Evolutionary conservation across 2,888 invertebrate genomes (phyloP).

Genomic region (Dioctria linearis): DNA sequence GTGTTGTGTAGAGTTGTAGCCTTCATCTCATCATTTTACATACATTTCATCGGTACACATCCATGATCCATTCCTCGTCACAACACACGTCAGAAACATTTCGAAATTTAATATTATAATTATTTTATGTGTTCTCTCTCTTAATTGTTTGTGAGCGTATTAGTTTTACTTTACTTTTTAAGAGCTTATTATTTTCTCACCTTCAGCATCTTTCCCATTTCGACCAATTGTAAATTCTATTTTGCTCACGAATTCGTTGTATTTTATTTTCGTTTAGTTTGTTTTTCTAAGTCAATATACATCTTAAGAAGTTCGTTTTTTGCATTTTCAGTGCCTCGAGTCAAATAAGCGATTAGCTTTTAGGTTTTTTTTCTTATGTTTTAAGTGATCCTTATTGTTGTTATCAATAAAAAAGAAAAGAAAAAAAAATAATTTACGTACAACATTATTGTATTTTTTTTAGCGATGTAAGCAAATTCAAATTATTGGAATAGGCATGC

Average conservation of each 20-base stretch:
- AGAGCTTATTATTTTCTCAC: not conserved
- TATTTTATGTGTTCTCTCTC: not conserved
- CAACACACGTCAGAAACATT: not conserved
- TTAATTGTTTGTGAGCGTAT: not conserved
- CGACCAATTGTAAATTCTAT: not conserved
- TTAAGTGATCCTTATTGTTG: conserved; percentile 33
- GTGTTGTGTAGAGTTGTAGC: too few relatives aligned
- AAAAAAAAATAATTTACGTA: too few relatives aligned
- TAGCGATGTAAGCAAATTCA: too few relatives aligned
- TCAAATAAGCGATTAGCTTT: conserved; percentile 1
- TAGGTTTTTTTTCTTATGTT: conserved; percentile 12
- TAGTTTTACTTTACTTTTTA: not conserved
- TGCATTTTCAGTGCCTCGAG: conserved; percentile 25
- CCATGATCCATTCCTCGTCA: not conserved
- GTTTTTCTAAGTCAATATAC: conserved; percentile 4
- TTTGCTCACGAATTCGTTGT: not conserved
- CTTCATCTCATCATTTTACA: too few relatives aligned
- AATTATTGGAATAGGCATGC: too few relatives aligned
- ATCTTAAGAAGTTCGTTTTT: conserved; percentile 23
- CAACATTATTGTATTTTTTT: too few relatives aligned
- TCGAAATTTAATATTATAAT: not conserved
- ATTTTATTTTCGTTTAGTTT: conserved; percentile 4
- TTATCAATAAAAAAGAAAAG: conserved; percentile 51
- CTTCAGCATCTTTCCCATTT: too few relatives aligned
- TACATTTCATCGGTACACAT: not conserved